phyloP scores from a whole-genome alignment of 2,888 invertebrate species.

The Achlya flavicornis region DNA sequence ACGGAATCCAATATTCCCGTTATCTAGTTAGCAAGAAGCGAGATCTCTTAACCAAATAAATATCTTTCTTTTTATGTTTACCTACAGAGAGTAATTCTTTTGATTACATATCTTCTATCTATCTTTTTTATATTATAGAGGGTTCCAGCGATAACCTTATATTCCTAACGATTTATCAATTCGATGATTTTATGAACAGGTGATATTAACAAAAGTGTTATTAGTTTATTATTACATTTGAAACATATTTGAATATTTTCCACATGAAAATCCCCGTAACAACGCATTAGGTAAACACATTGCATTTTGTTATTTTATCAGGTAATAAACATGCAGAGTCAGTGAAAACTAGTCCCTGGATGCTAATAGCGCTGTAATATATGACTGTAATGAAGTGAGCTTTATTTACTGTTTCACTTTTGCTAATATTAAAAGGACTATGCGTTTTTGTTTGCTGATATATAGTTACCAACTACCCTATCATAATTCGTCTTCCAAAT shows the following conservation, averaged over 20 bases:
- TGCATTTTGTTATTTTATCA: constrained; percentile 8
- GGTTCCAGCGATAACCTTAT: too few species aligned
- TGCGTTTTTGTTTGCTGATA: not conserved
- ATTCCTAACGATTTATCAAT: too few species aligned
- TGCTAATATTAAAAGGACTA: not conserved
- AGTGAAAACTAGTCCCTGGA: constrained; percentile 6
- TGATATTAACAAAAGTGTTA: too few species aligned
- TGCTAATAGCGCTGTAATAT: constrained; percentile 6
- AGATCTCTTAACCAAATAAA: constrained; percentile 4
- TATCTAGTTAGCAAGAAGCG: constrained; percentile 42
- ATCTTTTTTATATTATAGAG: too few species aligned
- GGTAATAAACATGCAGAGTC: constrained; percentile 7
- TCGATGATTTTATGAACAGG: not conserved
- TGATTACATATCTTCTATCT: not conserved
- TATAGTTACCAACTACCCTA: not conserved
- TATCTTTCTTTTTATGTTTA: constrained; percentile 7
- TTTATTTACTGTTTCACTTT: constrained; percentile 8
- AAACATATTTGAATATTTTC: not conserved
- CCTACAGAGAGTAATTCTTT: not conserved
- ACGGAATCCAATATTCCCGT: constrained; percentile 48
- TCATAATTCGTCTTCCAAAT: not conserved
- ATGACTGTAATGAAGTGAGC: constrained; percentile 5
- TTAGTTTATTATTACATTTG: not conserved
- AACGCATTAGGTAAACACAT: not conserved
- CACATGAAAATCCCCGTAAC: not conserved